Percentiles rank a stretch among this genome's conserved stretches.
Evolutionary conservation across 2,113 vertebrate species (phyloP).

Genomic region (Connochaetes taurinus): DNA sequence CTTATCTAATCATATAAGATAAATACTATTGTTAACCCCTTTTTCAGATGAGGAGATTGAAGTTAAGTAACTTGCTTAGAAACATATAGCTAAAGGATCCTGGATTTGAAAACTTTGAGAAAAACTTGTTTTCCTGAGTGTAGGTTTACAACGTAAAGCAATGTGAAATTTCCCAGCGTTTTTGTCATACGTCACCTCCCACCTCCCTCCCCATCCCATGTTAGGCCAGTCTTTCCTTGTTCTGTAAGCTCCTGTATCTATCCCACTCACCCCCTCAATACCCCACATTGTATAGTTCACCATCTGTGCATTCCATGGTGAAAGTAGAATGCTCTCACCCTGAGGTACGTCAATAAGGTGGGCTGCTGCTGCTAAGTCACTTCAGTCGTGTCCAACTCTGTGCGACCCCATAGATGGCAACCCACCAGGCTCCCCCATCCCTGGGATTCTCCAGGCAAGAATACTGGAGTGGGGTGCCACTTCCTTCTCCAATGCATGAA

Average conservation of each 20-base stretch:
- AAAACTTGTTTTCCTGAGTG: not conserved
- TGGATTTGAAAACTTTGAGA: not conserved
- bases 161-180: not conserved
- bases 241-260: not conserved
- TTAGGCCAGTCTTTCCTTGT: not conserved
- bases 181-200: fast-evolving
- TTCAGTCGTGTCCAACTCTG: too few relatives aligned
- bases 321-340: not conserved
- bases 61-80: not conserved
- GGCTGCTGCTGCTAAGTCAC: not conserved
- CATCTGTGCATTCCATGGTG: not conserved
- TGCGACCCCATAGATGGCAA: too few relatives aligned
- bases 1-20: not conserved
- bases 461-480: too few relatives aligned
- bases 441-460: too few relatives aligned
- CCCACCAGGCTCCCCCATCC: too few relatives aligned
- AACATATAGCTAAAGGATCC: not conserved
- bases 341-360: fast-evolving
- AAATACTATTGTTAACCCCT: not conserved
- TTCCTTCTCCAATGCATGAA: too few relatives aligned
- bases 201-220: fast-evolving
- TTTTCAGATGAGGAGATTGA: not conserved
- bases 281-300: not conserved
- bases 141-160: not conserved
- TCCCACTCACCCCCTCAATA: not conserved